A percentile compares a stretch with the other conserved stretches of the same genome.
Evolutionary conservation across 2,888 invertebrate genomes (phyloP).

Genomic region (Pachliopta kotzebuea): DNA sequence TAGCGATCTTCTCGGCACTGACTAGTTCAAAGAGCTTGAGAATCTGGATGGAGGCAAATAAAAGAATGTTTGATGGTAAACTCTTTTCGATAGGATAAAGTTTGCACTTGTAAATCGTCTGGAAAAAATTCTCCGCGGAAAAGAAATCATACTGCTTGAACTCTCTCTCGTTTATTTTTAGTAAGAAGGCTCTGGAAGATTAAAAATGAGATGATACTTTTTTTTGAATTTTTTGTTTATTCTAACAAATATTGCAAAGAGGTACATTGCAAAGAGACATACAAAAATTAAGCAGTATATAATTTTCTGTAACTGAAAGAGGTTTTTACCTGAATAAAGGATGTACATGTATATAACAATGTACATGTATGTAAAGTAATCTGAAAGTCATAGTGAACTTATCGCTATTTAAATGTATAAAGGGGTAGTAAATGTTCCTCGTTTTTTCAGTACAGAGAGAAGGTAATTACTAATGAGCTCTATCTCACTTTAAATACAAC

Average conservation of each 20-base stretch:
- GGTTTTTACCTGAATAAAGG: no score
- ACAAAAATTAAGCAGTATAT: no score
- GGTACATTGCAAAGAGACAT: no score
- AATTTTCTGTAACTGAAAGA: no score
- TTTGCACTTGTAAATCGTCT: conserved; percentile 8
- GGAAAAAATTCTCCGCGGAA: neutral
- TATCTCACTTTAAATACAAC: conserved; percentile 11
- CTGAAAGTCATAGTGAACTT: no score
- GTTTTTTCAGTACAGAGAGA: neutral
- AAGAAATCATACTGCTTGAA: neutral
- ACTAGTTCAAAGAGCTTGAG: conserved; percentile 4
- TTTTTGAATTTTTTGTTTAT: no score
- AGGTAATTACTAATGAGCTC: conserved; percentile 11
- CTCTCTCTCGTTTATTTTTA: neutral
- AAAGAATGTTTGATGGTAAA: conserved; percentile 10
- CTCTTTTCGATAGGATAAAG: conserved; percentile 9
- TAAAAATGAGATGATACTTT: no score
- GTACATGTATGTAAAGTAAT: no score
- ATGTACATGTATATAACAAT: no score
- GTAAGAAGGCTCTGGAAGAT: neutral
- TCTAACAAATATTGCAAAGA: no score
- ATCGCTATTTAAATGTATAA: no score
- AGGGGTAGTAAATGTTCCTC: no score
- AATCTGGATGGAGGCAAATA: conserved; percentile 8
- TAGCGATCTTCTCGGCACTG: neutral